Evolutionary conservation across 2,888 invertebrate species (phyloP), one percentile per base, ranked within the genome.

Genomic region (Anthrax anthrax): DNA sequence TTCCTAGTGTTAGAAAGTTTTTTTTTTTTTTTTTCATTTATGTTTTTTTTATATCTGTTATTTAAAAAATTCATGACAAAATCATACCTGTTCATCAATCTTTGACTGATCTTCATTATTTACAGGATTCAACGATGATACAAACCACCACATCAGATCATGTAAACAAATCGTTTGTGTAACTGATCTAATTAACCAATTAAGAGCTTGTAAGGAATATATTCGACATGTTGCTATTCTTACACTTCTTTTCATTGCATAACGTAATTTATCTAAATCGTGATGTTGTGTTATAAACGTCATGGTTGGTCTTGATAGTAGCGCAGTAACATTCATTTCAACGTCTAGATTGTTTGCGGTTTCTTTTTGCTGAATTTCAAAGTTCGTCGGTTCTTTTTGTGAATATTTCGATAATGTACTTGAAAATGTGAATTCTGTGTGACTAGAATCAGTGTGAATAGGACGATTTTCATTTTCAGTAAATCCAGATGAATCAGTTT

Each of bases 131-230:
- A 95, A 72, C 0, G 94, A 84, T 14, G 83, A 80, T 18, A 92
- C 88, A 63, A 95, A 92, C 86, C 91, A 94, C 96, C 96, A 96
- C 64, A 97, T 77, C 12, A 96, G 75, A 69, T 97, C 96, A 58
- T 96, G 95, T 18, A 97, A 75, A 60, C 90, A 86, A 5, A 84
- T 81, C 4, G 91, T 85, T 62, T 91, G 91, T 0, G 92, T 91
- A 1, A 92, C 87, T 44, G 85, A 90, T 44, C 91, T 77, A 40
- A 97, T 70, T 18, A 98, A 70, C 97, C 97, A 98, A 64, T 95
- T 95, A 55, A 96, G 72, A 0, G 94, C 92, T 75, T 92, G 90
- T 75, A 95, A 81, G 2, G 91, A 86, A 67, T 86, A 81, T 57
- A 92, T 85, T 50, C 91, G 69, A 60, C 89, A 78, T 34, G 82